These are phyloP conservation scores for Trachemys scripta DNA, from an alignment of 2,113 vertebrate species.

Conservation along the genomic window DNA sequence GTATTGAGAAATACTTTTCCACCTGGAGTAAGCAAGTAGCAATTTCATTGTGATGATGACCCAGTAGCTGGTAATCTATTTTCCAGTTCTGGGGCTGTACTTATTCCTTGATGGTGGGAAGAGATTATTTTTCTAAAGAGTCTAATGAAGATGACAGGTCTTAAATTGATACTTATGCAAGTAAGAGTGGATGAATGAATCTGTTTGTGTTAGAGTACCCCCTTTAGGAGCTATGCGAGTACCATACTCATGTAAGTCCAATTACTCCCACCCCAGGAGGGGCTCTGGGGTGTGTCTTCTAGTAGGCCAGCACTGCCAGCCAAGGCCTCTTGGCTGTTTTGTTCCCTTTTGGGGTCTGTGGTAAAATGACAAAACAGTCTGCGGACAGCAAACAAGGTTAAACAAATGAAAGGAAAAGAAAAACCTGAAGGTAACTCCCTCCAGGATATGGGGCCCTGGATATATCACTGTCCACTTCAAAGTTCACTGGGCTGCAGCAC, in stretches of 20 bases:
- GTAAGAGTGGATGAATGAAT: too few species aligned
- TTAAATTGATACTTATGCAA: too few species aligned
- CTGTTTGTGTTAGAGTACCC: background rate
- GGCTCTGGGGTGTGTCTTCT: background rate
- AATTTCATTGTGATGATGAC: too few species aligned
- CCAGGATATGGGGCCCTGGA: background rate
- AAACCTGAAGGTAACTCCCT: background rate
- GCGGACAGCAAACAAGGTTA: background rate
- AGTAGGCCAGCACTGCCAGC: background rate
- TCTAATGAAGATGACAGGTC: too few species aligned
- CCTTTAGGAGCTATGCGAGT: background rate
- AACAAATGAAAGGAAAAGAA: background rate
- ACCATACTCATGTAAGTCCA: background rate
- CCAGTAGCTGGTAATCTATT: too few species aligned
- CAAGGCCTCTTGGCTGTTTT: background rate
- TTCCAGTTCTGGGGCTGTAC: too few species aligned
- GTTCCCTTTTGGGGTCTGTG: background rate
- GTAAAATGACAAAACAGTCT: background rate
- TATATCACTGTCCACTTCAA: background rate
- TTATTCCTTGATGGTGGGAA: too few species aligned
- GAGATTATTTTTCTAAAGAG: too few species aligned
- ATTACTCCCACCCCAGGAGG: background rate
- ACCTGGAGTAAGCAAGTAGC: too few species aligned
- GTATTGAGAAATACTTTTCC: too few species aligned
- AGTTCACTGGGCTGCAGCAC: too few species aligned